Conservation (phyloP, 1,140 invertebrate species). For the Mizuhopecten yessoensis region DNA sequence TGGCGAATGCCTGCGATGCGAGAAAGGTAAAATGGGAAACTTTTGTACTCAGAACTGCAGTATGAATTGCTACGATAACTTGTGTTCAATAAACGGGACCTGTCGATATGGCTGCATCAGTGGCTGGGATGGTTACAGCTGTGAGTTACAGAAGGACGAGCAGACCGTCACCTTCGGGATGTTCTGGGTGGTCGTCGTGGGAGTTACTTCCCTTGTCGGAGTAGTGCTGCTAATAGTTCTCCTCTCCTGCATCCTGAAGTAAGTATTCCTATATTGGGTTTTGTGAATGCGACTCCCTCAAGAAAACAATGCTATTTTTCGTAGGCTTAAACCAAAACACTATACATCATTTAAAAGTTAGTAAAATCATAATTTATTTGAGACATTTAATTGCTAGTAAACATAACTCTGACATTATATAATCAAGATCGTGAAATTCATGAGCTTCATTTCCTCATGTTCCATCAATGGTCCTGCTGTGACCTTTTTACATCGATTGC, state of each 20-base stretch:
- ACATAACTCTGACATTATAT: too few relatives aligned
- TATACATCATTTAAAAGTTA: too few relatives aligned
- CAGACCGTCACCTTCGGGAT: neutral
- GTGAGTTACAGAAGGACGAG: constrained; percentile 10
- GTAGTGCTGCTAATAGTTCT: neutral
- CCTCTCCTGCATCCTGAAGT: neutral
- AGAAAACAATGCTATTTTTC: too few relatives aligned
- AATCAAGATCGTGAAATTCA: too few relatives aligned
- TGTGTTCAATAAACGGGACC: neutral
- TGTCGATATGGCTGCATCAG: neutral
- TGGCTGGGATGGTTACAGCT: neutral
- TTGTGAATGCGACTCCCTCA: too few relatives aligned
- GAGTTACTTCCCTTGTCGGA: neutral
- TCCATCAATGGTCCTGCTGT: too few relatives aligned
- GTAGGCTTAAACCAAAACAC: too few relatives aligned
- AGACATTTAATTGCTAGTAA: too few relatives aligned
- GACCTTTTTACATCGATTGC: too few relatives aligned
- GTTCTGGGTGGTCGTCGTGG: neutral
- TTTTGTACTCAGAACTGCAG: neutral
- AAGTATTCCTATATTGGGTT: too few relatives aligned
- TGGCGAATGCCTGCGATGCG: neutral
- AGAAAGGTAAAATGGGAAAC: constrained; percentile 21
- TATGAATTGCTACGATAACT: neutral
- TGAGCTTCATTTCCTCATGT: too few relatives aligned
- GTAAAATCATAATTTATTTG: too few relatives aligned